Conservation (phyloP, 2,888 invertebrate genomes). For the Cybosia mesomella region DNA sequence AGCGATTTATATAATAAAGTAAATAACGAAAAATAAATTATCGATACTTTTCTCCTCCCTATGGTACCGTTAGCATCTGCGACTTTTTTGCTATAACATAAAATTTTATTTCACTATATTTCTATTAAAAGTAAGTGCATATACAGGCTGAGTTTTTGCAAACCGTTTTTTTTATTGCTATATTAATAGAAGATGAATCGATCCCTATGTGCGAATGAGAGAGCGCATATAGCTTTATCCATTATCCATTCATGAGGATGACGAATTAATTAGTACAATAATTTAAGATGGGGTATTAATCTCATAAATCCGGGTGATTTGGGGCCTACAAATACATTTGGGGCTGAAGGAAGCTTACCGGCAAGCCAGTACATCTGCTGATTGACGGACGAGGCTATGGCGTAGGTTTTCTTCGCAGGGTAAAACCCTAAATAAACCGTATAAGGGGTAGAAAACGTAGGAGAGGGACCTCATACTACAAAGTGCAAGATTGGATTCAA, state of each 20-base stretch:
- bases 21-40: too few relatives aligned
- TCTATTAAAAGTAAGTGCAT: background rate
- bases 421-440: too few relatives aligned
- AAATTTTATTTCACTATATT: background rate
- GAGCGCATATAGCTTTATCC: background rate
- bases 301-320: too few relatives aligned
- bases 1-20: too few relatives aligned
- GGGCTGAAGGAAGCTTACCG: too few relatives aligned
- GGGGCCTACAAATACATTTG: too few relatives aligned
- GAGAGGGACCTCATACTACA: too few relatives aligned
- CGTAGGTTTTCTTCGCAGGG: too few relatives aligned
- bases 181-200: background rate
- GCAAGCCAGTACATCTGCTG: too few relatives aligned
- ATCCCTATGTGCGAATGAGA: background rate
- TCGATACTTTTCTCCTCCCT: slow-evolving; percentile 4
- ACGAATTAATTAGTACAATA: background rate
- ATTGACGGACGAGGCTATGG: too few relatives aligned
- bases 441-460: too few relatives aligned
- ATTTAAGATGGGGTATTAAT: background rate
- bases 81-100: background rate
- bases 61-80: slow-evolving; percentile 2
- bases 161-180: background rate
- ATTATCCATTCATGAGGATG: background rate
- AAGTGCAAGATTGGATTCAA: too few relatives aligned
- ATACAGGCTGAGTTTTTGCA: background rate